phyloP scores from a whole-genome alignment of 1,140 invertebrate genomes.

The Drosophila ohnishii region DNA sequence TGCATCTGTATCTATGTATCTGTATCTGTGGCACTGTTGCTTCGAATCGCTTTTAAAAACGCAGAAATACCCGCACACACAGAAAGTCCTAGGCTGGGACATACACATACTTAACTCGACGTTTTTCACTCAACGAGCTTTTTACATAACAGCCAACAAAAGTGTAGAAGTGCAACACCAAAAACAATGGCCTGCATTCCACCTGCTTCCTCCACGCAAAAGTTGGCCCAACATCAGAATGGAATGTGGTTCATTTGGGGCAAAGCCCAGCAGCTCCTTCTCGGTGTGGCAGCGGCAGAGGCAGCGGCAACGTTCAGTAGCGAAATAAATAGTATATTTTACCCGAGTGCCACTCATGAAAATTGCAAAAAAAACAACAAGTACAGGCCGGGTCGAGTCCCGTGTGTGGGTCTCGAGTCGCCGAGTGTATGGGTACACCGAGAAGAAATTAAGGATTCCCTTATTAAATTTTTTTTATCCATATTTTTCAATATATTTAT shows the following conservation, averaged over 20 bases:
- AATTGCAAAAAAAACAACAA: slow-evolving; percentile 79
- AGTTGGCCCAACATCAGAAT: slow-evolving; percentile 66
- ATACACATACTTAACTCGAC: slow-evolving; percentile 80
- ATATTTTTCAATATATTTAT: too few relatives aligned
- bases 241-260: slow-evolving; percentile 77
- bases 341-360: slow-evolving; percentile 79
- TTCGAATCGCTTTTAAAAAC: slow-evolving; percentile 56
- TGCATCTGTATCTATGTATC: slow-evolving; percentile 16
- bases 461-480: too few relatives aligned
- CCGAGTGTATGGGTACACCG: slow-evolving; percentile 17
- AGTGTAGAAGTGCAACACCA: slow-evolving; percentile 75
- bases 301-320: slow-evolving; percentile 39
- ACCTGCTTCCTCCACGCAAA: slow-evolving; percentile 58
- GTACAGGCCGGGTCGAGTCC: slow-evolving; percentile 42
- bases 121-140: slow-evolving; percentile 80
- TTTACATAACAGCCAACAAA: slow-evolving; percentile 74
- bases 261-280: slow-evolving; percentile 20
- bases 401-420: slow-evolving; percentile 29
- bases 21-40: slow-evolving; percentile 46
- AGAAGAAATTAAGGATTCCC: background rate
- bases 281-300: slow-evolving; percentile 27
- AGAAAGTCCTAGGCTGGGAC: slow-evolving; percentile 13
- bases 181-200: slow-evolving; percentile 63
- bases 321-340: slow-evolving; percentile 82
- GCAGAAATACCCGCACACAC: background rate